Percentiles rank a stretch among this genome's conserved stretches.
Evolutionary conservation across 2,888 invertebrate species (phyloP).

Genomic region (Mellilla xanthometata): DNA sequence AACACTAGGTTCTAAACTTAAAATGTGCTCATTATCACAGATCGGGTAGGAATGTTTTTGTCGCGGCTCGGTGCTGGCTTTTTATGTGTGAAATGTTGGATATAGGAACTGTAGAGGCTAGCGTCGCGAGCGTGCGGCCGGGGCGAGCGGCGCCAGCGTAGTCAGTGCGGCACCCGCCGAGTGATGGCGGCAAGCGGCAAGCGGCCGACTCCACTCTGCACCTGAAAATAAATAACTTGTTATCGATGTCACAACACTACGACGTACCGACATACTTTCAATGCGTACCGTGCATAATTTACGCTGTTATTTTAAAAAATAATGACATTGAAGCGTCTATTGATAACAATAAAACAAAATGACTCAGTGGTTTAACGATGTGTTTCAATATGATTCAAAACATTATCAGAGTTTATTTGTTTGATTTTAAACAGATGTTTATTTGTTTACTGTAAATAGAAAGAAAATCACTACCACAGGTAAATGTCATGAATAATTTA

Average conservation of each 20-base stretch:
- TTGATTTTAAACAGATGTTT: too few species aligned
- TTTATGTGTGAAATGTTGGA: slow-evolving; percentile 10
- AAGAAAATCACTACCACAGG: too few species aligned
- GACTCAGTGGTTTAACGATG: neutral
- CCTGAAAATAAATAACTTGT: slow-evolving; percentile 19
- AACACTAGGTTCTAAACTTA: slow-evolving; percentile 36
- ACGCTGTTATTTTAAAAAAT: neutral
- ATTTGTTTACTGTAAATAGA: too few species aligned
- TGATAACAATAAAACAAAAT: slow-evolving; percentile 2
- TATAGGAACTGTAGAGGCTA: slow-evolving; percentile 16
- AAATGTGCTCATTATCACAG: slow-evolving; percentile 40
- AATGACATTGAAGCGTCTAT: slow-evolving; percentile 1
- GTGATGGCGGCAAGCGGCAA: too few species aligned
- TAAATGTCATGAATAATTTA: too few species aligned
- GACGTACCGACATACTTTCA: slow-evolving; percentile 6
- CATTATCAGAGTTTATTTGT: too few species aligned
- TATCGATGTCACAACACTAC: slow-evolving; percentile 12
- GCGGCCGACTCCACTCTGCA: neutral
- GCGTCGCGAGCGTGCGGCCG: slow-evolving; percentile 1
- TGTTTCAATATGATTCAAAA: too few species aligned
- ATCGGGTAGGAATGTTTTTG: slow-evolving; percentile 30
- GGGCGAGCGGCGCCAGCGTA: slow-evolving; percentile 2
- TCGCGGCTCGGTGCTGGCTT: slow-evolving; percentile 16
- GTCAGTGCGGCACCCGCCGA: neutral
- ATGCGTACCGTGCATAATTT: slow-evolving; percentile 9